Evolutionary conservation across 2,113 vertebrate genomes (phyloP).

Genomic region (Felis catus): DNA sequence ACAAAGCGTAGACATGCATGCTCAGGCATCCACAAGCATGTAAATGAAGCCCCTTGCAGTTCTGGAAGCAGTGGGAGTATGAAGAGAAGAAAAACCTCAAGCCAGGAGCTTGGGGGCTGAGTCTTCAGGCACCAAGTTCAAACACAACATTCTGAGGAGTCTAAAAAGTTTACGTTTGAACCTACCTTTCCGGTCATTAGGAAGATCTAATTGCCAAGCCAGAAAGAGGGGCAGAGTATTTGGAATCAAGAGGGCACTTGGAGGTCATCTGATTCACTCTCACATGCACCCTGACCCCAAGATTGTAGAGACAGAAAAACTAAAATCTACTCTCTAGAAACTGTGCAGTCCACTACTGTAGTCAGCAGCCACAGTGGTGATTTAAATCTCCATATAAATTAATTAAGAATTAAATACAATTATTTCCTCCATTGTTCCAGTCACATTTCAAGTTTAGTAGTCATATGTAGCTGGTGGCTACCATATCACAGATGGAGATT

Average conservation of each 20-base stretch:
- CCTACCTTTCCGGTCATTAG: background rate
- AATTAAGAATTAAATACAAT: background rate
- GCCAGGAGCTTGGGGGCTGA: background rate
- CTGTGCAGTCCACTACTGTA: background rate
- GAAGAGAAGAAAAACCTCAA: background rate
- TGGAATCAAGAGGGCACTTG: background rate
- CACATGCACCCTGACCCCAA: background rate
- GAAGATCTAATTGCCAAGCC: background rate
- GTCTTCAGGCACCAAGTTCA: background rate
- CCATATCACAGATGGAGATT: background rate
- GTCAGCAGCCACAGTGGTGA: background rate
- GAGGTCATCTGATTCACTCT: background rate
- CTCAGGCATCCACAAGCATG: background rate
- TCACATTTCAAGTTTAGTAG: background rate
- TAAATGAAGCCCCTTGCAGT: background rate
- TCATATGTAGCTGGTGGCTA: background rate
- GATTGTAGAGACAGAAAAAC: background rate
- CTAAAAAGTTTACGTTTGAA: background rate
- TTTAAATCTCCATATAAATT: slow-evolving; percentile 2
- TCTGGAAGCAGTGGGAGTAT: background rate
- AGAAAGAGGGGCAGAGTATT: background rate
- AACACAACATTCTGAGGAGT: background rate
- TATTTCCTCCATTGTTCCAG: background rate
- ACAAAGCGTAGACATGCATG: background rate
- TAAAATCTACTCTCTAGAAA: background rate